Evolutionary conservation across 2,797 vertebrate species (phyloP), one percentile per base, ranked within the genome.

Genomic region (Oreochromis mossambicus): DNA sequence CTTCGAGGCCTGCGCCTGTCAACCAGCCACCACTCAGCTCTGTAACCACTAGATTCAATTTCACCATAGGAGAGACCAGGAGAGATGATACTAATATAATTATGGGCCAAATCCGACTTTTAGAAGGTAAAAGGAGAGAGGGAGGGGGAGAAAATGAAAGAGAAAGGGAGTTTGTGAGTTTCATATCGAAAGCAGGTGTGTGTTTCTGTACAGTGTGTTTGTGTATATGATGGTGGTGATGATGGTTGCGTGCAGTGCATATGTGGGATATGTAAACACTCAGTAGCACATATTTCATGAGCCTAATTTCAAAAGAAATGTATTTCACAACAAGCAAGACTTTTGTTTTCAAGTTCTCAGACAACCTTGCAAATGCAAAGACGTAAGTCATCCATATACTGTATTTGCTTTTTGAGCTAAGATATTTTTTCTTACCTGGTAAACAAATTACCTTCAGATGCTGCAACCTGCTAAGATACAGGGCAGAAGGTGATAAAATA

Each of bases 1-100:
- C 89, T 92, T 88, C 90, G 88, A 94, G 94, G 84, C 89, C 90
- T 89, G 87, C 14, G 83, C 89, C 94, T 95, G 93, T 94, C 94
- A 95, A 83, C 84, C 91, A 92, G 86, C 81, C 84, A 87, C 77
- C 84, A 91, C 92, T 94, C 90, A 88, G 89, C 91, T 87, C 86
- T 79, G 86, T 78, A 90, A 87, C 91, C 81, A 86, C 86, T 73
- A 78, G 88, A 95, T 94, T 94, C 94, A 94, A 94, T 93, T 93
- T 92, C 87, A 92, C 86, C 70, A 85, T 82, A 91, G 86, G 66
- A 87, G 81, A 87, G 86, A 90, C 80, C 75, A 70, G 84, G 52
- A 83, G 73, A 83, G 75, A 83, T 80, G 86, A 89, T 88, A 88
- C 82, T 81, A 66, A 86, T 93, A 91, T 90, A 90, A 92, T 92